These are phyloP conservation scores for Drosophila engyochracea DNA, from an alignment of 2,888 invertebrate genomes.

Conservation along the genomic window DNA sequence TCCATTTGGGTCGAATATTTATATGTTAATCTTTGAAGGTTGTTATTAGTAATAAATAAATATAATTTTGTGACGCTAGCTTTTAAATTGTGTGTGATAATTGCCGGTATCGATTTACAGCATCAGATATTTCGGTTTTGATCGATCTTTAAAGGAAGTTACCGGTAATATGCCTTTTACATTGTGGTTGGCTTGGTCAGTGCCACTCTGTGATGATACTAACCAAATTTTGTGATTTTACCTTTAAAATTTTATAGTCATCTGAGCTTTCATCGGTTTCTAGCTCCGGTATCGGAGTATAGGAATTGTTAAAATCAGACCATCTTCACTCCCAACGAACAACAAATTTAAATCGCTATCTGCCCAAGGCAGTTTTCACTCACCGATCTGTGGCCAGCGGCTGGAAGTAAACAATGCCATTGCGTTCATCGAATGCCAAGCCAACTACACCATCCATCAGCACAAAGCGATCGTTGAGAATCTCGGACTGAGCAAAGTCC, in stretches of 20 bases:
- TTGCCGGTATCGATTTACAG: not conserved
- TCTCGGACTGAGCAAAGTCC: constrained; percentile 90
- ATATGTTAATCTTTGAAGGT: too few relatives aligned
- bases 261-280: not conserved
- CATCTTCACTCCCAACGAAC: not conserved
- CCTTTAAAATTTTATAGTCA: not conserved
- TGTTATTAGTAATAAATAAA: too few relatives aligned
- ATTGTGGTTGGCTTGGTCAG: not conserved
- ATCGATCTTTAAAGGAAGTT: not conserved
- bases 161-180: not conserved
- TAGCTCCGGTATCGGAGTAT: not conserved
- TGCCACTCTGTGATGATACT: not conserved
- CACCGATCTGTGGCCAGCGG: constrained; percentile 89
- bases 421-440: constrained; percentile 87
- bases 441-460: constrained; percentile 90
- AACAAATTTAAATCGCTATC: not conserved
- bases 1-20: too few relatives aligned
- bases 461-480: constrained; percentile 89
- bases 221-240: not conserved
- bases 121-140: not conserved
- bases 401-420: constrained; percentile 88
- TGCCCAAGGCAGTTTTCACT: constrained; percentile 8
- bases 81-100: not conserved
- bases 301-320: not conserved
- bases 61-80: too few relatives aligned